Conservation (phyloP, 2,797 vertebrate species). For the Balearica regulorum region DNA sequence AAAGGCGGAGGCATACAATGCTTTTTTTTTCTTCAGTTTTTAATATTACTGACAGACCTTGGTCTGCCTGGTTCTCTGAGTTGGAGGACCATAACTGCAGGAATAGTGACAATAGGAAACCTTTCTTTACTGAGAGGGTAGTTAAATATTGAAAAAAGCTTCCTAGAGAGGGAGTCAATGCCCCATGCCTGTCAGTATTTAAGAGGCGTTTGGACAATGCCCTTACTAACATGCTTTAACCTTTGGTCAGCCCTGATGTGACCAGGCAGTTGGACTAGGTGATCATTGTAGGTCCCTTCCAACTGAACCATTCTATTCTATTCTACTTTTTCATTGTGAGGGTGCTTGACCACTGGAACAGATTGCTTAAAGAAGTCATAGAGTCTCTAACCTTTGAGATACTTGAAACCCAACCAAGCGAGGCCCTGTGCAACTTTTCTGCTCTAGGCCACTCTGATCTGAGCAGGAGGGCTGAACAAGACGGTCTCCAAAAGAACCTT, state of each 20-base stretch:
- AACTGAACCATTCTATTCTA: neutral
- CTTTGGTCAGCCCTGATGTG: neutral
- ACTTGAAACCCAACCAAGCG: neutral
- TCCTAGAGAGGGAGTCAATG: neutral
- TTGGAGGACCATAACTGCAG: neutral
- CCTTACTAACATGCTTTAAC: neutral
- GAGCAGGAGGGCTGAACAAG: neutral
- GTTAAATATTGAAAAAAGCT: neutral
- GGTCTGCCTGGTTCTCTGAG: neutral
- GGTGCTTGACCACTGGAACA: neutral
- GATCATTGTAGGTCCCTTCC: neutral
- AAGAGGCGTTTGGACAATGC: neutral
- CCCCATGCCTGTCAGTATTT: neutral
- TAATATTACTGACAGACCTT: neutral
- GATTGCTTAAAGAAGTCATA: neutral
- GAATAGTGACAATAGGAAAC: neutral
- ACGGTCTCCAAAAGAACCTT: rapidly evolving
- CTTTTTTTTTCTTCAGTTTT: neutral
- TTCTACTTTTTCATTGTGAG: neutral
- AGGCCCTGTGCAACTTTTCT: neutral
- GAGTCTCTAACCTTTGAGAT: neutral
- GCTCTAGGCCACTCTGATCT: neutral
- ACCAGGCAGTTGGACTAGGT: neutral
- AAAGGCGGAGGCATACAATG: neutral
- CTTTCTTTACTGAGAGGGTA: neutral